Conservation (phyloP, 2,113 vertebrate species). For the Lophochroa leadbeateri region DNA sequence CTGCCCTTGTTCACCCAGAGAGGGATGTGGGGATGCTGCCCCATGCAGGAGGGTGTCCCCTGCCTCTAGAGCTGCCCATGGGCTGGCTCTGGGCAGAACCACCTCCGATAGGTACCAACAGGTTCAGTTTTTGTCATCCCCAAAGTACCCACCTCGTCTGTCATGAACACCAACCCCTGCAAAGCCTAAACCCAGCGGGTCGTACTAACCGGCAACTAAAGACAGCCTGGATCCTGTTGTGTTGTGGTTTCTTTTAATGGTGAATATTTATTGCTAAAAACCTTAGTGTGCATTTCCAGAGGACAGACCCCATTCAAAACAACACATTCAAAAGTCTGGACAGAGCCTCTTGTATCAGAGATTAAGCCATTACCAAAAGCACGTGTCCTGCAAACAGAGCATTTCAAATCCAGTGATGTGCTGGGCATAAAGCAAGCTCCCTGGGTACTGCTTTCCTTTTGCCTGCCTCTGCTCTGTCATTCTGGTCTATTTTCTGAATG, state of each 20-base stretch:
- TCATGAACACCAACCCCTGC: neutral
- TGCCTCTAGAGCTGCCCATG: neutral
- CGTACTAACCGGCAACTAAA: conserved; percentile 7
- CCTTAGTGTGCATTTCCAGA: neutral
- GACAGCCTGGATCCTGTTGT: neutral
- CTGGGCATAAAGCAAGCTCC: neutral
- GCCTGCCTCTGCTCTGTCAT: neutral
- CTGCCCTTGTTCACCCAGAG: neutral
- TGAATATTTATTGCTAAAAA: neutral
- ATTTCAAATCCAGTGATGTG: neutral
- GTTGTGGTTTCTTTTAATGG: neutral
- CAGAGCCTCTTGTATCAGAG: neutral
- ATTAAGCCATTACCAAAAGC: neutral
- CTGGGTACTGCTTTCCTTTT: neutral
- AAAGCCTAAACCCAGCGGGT: neutral
- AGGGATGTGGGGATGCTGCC: neutral
- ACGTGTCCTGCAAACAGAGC: fast-evolving
- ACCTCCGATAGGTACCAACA: neutral
- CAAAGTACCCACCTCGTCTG: neutral
- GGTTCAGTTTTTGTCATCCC: conserved; percentile 62
- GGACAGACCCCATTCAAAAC: neutral
- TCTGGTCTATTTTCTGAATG: neutral
- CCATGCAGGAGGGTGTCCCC: neutral
- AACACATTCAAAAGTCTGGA: neutral
- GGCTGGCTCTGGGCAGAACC: neutral